phyloP scores from a whole-genome alignment of 2,888 invertebrate genomes.

The Nephrocerus scutellatus region DNA sequence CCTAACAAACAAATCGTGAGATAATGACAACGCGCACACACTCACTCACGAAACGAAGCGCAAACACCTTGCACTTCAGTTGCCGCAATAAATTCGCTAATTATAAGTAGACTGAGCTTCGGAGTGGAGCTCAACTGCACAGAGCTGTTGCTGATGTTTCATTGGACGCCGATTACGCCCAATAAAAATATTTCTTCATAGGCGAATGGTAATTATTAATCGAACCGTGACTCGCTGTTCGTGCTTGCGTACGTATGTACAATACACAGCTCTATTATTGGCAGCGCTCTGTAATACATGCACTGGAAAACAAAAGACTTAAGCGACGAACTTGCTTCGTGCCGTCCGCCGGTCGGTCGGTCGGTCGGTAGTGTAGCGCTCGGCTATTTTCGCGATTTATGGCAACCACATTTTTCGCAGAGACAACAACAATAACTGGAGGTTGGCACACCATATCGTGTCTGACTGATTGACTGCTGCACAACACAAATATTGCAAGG shows the following conservation, averaged over 20 bases:
- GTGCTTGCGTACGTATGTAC: conserved; percentile 15
- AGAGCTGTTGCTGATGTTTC: conserved; percentile 4
- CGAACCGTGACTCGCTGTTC: conserved; percentile 23
- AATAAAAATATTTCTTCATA: conserved; percentile 21
- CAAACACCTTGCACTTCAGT: conserved; percentile 4
- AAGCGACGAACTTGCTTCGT: conserved; percentile 16
- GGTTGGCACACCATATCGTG: background rate
- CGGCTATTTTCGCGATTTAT: too few species aligned
- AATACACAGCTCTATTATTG: conserved; percentile 4
- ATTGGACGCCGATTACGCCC: conserved; percentile 20
- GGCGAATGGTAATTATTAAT: conserved; percentile 23
- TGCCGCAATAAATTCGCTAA: conserved; percentile 3
- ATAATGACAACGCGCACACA: conserved; percentile 14
- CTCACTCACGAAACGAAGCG: conserved; percentile 13
- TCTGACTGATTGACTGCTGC: background rate
- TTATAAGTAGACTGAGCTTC: conserved; percentile 8
- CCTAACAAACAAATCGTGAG: too few species aligned
- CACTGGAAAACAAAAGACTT: conserved; percentile 20
- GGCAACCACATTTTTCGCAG: too few species aligned
- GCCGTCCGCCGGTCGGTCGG: background rate
- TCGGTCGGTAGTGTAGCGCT: too few species aligned
- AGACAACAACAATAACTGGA: conserved; percentile 5
- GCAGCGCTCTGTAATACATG: conserved; percentile 8
- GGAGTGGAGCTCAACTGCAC: conserved; percentile 13
- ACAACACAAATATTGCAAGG: too few species aligned